Conservation (phyloP, 2,797 vertebrate species). For the Varecia variegata region DNA sequence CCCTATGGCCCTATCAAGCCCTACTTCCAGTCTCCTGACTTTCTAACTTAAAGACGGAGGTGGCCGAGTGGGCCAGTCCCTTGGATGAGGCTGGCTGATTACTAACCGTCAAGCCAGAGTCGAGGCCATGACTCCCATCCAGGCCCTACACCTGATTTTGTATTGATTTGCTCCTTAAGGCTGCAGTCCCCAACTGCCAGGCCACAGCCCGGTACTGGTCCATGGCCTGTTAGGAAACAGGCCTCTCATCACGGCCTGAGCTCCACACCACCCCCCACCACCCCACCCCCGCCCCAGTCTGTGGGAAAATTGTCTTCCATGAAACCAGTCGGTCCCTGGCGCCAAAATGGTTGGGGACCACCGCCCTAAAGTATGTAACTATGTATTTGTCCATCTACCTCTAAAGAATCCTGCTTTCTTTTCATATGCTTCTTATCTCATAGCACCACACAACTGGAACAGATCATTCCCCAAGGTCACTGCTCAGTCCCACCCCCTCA, state of each 20-base stretch:
- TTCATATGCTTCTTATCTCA: neutral
- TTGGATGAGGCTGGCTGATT: neutral
- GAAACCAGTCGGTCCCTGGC: too few species aligned
- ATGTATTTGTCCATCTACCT: neutral
- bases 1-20: neutral
- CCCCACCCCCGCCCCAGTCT: too few species aligned
- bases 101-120: neutral
- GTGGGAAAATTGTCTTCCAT: too few species aligned
- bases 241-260: too few species aligned
- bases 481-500: neutral
- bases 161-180: neutral
- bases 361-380: neutral
- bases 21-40: neutral
- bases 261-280: too few species aligned
- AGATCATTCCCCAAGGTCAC: slow-evolving; percentile 18
- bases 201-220: too few species aligned
- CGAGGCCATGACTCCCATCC: neutral
- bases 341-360: too few species aligned
- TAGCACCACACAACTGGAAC: neutral
- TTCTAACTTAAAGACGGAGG: neutral
- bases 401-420: neutral
- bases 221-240: too few species aligned
- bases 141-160: neutral
- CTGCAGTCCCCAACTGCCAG: too few species aligned
- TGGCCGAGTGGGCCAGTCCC: neutral